These are phyloP conservation scores for Abrostola tripartita DNA, from an alignment of 2,888 invertebrate genomes.

Conservation along the genomic window DNA sequence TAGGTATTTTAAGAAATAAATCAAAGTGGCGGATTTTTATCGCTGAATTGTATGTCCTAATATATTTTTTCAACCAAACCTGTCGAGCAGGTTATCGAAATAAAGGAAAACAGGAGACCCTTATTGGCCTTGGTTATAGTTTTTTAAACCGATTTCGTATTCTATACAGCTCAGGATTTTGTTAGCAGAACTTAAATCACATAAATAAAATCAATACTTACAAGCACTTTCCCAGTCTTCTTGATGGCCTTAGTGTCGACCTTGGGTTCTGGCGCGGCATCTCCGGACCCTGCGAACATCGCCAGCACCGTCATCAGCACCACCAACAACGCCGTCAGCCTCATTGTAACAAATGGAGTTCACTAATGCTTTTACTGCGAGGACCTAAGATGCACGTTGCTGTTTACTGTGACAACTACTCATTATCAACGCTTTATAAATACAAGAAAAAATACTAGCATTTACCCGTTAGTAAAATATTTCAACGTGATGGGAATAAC, in stretches of 20 bases:
- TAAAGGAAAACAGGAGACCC: too few species aligned
- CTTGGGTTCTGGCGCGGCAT: background rate
- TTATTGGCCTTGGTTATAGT: too few species aligned
- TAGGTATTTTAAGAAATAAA: too few species aligned
- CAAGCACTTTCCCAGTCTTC: background rate
- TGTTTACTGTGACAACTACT: background rate
- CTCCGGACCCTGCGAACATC: background rate
- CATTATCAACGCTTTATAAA: background rate
- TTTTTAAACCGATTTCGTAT: too few species aligned
- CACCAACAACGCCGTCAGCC: background rate
- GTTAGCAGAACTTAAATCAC: too few species aligned
- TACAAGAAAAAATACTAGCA: background rate
- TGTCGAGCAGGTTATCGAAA: too few species aligned
- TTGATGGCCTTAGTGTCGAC: background rate
- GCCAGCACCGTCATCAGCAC: background rate
- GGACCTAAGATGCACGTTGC: background rate
- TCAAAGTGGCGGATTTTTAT: too few species aligned
- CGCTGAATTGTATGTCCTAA: too few species aligned
- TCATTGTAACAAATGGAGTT: background rate
- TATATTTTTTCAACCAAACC: too few species aligned
- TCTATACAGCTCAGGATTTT: too few species aligned
- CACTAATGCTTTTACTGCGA: background rate
- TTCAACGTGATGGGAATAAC: background rate
- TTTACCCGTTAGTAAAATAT: background rate
- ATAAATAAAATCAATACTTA: background rate